A percentile compares a stretch with the other conserved stretches of the same genome.
Conservation (phyloP, 2,888 invertebrate species). For the Sepioteuthis lessoniana region DNA sequence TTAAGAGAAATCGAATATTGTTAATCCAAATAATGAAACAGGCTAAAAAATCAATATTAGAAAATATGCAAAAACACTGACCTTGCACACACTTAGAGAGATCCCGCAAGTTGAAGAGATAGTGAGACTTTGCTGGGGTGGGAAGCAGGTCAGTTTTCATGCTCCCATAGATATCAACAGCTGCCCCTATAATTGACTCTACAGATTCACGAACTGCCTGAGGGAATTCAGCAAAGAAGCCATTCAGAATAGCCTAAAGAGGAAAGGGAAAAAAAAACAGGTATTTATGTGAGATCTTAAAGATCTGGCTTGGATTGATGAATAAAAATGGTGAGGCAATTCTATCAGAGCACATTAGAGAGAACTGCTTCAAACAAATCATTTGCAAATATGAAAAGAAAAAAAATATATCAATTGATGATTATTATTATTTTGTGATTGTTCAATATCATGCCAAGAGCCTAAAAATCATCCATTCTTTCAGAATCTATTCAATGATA, state of each 20-base stretch:
- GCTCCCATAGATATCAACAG: slow-evolving; percentile 75
- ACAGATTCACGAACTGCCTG: slow-evolving; percentile 76
- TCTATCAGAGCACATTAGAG: not conserved
- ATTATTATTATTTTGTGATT: not conserved
- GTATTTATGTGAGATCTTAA: not conserved
- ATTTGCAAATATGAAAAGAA: not conserved
- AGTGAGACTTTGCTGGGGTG: slow-evolving; percentile 76
- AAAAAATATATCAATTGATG: not conserved
- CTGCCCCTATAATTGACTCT: slow-evolving; percentile 72
- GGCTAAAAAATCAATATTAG: not conserved
- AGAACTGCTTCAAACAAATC: not conserved
- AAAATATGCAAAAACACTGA: slow-evolving; percentile 49
- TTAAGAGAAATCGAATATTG: not conserved
- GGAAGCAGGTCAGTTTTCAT: slow-evolving; percentile 76
- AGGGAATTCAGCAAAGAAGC: slow-evolving; percentile 87
- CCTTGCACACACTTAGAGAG: slow-evolving; percentile 92
- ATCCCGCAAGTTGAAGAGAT: slow-evolving; percentile 79
- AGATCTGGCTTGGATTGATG: not conserved
- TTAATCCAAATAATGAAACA: not conserved
- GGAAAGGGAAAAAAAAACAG: not conserved
- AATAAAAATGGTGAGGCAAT: not conserved
- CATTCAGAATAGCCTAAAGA: slow-evolving; percentile 79
- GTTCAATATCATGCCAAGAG: not conserved
- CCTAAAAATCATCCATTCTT: not conserved
- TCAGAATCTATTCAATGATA: not conserved